phyloP scores from a whole-genome alignment of 2,797 vertebrate species.

The Chromis chromis region DNA sequence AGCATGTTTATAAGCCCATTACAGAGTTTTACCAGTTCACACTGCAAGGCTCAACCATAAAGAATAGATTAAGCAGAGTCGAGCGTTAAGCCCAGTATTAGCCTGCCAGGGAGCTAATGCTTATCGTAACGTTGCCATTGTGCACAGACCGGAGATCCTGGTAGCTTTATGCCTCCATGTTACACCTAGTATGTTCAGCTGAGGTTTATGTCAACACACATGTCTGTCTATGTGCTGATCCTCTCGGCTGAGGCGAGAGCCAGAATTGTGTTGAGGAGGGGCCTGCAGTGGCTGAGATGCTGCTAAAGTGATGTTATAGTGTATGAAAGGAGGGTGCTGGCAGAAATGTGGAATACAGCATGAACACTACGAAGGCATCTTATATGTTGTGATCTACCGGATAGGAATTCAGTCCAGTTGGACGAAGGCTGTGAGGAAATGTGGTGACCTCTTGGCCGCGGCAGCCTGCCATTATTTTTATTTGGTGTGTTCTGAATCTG shows the following conservation, averaged over 20 bases:
- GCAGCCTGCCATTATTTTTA: background rate
- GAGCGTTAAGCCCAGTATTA: constrained; percentile 66
- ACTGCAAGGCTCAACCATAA: constrained; percentile 57
- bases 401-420: constrained; percentile 2
- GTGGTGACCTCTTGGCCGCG: constrained; percentile 5
- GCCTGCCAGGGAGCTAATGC: constrained; percentile 55
- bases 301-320: constrained; percentile 33
- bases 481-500: constrained; percentile 8
- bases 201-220: constrained; percentile 64
- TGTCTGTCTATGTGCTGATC: constrained; percentile 66
- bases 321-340: constrained; percentile 18
- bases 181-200: constrained; percentile 58
- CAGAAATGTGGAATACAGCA: constrained; percentile 11
- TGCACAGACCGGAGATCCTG: constrained; percentile 61
- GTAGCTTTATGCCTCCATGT: constrained; percentile 60
- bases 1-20: constrained; percentile 60
- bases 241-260: constrained; percentile 47
- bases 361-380: background rate
- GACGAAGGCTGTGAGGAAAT: background rate
- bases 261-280: constrained; percentile 32
- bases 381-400: background rate
- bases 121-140: constrained; percentile 63
- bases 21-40: constrained; percentile 51
- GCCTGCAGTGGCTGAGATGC: constrained; percentile 31
- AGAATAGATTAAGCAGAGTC: constrained; percentile 72